phyloP scores from a whole-genome alignment of 2,797 vertebrate genomes.

The Epinephelus awoara region DNA sequence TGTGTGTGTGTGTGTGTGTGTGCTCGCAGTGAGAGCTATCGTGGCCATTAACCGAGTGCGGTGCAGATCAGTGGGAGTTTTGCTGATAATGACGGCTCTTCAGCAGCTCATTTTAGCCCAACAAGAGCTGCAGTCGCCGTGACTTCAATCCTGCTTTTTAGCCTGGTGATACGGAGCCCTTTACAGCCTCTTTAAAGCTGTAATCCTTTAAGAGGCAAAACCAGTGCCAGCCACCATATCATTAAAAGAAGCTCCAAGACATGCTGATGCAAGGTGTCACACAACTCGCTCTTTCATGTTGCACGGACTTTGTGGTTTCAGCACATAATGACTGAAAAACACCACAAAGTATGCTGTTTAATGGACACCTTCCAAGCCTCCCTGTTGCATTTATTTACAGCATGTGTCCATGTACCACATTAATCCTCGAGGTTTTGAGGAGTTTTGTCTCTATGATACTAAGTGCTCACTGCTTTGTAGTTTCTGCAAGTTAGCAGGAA shows the following conservation, averaged over 20 bases:
- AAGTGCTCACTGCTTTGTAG: background rate
- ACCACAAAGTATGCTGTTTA: conserved; percentile 21
- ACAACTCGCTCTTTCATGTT: conserved; percentile 33
- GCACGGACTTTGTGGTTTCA: conserved; percentile 21
- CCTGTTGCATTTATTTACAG: background rate
- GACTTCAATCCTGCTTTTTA: conserved; percentile 35
- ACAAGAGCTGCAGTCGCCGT: conserved; percentile 11
- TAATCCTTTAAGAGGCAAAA: conserved; percentile 34
- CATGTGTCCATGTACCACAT: background rate
- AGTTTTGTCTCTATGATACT: background rate
- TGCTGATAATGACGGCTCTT: conserved; percentile 9
- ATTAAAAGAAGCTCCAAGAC: conserved; percentile 19
- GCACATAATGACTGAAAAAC: background rate
- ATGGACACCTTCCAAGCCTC: conserved; percentile 1
- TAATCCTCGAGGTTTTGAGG: conserved; percentile 15
- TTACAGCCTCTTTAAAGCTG: conserved; percentile 35
- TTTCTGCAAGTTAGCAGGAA: conserved; percentile 4
- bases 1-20: background rate
- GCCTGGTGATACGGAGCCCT: background rate
- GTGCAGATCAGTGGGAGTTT: conserved; percentile 29
- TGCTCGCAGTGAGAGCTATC: background rate
- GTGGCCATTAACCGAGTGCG: background rate
- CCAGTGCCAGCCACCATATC: conserved; percentile 12
- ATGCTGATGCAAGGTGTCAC: conserved; percentile 27
- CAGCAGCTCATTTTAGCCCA: conserved; percentile 31